phyloP scores from a whole-genome alignment of 2,113 vertebrate genomes.

The Grus americana region DNA sequence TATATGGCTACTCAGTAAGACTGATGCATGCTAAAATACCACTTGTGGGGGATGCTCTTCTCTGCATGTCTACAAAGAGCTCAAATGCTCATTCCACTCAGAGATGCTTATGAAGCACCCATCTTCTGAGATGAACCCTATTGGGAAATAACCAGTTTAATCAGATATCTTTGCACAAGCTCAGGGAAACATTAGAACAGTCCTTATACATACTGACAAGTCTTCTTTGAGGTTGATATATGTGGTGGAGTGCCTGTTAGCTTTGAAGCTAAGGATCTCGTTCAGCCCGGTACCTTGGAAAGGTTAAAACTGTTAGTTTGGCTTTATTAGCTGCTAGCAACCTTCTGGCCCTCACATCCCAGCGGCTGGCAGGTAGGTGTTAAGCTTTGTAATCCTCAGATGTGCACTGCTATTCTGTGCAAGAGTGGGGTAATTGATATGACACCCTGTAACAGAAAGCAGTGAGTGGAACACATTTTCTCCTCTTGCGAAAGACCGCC shows the following conservation, averaged over 20 bases:
- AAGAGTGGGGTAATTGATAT: background rate
- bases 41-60: background rate
- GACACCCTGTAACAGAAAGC: background rate
- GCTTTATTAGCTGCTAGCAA: background rate
- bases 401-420: background rate
- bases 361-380: background rate
- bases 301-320: background rate
- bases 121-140: background rate
- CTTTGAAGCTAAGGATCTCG: background rate
- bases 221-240: background rate
- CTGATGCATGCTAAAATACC: background rate
- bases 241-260: background rate
- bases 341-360: background rate
- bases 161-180: background rate
- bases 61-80: accelerated
- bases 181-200: background rate
- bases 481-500: background rate
- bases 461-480: background rate
- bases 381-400: background rate
- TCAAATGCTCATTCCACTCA: background rate
- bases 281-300: background rate
- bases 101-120: background rate
- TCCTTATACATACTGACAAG: background rate
- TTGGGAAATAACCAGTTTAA: background rate
- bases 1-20: background rate